Percentiles rank a stretch among this genome's conserved stretches.
Conservation (phyloP, 1,140 invertebrate genomes). For the Phthorimaea operculella region DNA sequence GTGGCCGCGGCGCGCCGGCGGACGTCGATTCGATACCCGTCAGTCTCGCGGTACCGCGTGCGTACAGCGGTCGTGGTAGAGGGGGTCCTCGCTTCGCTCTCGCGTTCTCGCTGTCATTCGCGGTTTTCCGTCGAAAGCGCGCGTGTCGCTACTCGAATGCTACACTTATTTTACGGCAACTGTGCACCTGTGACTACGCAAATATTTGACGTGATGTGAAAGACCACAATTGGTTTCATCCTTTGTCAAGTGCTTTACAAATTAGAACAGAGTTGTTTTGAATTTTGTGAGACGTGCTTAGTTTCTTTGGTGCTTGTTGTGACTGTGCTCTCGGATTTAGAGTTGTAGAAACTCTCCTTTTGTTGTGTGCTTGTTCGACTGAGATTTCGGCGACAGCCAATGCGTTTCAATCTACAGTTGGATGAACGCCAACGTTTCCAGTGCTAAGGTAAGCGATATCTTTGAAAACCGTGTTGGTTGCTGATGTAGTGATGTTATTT, state of each 20-base stretch:
- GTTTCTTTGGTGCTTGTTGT: constrained; percentile 34
- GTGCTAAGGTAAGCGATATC: constrained; percentile 54
- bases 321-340: constrained; percentile 22
- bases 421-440: constrained; percentile 59
- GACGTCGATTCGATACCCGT: constrained; percentile 18
- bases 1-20: constrained; percentile 21
- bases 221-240: constrained; percentile 45
- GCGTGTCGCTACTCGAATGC: constrained; percentile 46
- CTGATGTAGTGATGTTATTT: constrained; percentile 21
- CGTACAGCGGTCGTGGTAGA: constrained; percentile 50
- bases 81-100: constrained; percentile 34
- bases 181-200: constrained; percentile 52
- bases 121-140: constrained; percentile 49
- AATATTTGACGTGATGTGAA: constrained; percentile 59
- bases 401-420: constrained; percentile 47
- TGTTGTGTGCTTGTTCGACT: constrained; percentile 30
- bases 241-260: constrained; percentile 35
- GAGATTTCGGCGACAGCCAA: constrained; percentile 50
- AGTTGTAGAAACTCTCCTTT: constrained; percentile 31
- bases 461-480: constrained; percentile 23
- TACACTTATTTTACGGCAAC: constrained; percentile 32
- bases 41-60: constrained; percentile 53
- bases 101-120: constrained; percentile 44
- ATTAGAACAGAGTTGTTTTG: constrained; percentile 25
- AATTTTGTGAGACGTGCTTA: constrained; percentile 36